Conservation (phyloP, 2,888 invertebrate species). For the Nomada fabriciana region DNA sequence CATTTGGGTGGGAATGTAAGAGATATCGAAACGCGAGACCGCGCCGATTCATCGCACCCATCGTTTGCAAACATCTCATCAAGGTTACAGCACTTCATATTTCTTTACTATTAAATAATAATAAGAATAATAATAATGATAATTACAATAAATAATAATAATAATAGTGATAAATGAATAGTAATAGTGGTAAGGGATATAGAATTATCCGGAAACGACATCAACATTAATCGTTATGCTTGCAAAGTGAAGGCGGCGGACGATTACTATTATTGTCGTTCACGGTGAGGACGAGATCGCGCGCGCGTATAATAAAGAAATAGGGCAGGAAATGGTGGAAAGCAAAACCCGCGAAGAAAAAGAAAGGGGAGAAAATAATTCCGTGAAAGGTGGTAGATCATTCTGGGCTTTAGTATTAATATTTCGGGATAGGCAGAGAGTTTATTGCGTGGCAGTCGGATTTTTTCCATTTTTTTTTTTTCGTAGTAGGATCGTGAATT, state of each 20-base stretch:
- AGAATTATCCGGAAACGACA: constrained; percentile 47
- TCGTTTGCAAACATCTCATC: constrained; percentile 49
- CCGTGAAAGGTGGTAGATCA: constrained; percentile 66
- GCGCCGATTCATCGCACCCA: constrained; percentile 10
- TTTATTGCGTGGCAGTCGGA: constrained; percentile 40
- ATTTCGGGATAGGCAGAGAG: constrained; percentile 53
- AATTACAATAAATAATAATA: constrained; percentile 41
- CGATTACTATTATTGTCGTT: constrained; percentile 49
- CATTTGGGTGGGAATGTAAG: background rate
- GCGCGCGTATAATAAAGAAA: constrained; percentile 39
- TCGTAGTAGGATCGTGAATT: constrained; percentile 32
- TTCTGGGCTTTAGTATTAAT: constrained; percentile 83
- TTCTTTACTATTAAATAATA: constrained; percentile 63
- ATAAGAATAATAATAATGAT: constrained; percentile 17
- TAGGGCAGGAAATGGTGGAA: constrained; percentile 19
- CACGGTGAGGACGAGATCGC: constrained; percentile 41
- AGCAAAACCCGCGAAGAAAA: constrained; percentile 12
- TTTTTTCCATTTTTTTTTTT: background rate
- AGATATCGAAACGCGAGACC: constrained; percentile 14
- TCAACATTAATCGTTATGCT: constrained; percentile 56
- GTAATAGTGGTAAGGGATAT: constrained; percentile 67
- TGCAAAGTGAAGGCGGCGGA: constrained; percentile 35
- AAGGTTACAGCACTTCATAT: constrained; percentile 59
- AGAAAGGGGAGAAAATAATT: constrained; percentile 12
- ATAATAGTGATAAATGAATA: constrained; percentile 69